A percentile compares a stretch with the other conserved stretches of the same genome.
Conservation (phyloP, 2,888 invertebrate genomes). For the Hyposoter didymator region DNA sequence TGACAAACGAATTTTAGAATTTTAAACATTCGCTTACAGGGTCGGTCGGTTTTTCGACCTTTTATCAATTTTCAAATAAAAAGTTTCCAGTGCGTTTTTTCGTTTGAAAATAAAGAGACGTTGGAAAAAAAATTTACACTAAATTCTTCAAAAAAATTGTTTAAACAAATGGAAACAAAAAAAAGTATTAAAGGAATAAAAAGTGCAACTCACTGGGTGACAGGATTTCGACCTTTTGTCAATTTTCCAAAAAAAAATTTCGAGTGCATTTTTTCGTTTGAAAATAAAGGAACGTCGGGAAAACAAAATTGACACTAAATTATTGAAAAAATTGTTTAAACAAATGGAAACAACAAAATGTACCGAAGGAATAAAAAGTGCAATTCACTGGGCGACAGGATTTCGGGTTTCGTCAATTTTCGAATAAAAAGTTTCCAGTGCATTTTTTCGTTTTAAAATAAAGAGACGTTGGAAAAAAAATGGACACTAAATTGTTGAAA, state of each 20-base stretch:
- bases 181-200: neutral
- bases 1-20: neutral
- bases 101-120: neutral
- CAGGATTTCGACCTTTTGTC: neutral
- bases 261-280: too few relatives aligned
- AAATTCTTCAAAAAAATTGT: neutral
- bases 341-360: neutral
- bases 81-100: too few relatives aligned
- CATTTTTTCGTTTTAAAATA: neutral
- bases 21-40: neutral
- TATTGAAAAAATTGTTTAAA: neutral
- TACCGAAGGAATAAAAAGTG: neutral
- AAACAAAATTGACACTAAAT: neutral
- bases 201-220: slow-evolving; percentile 42
- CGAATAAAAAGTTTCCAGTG: too few relatives aligned
- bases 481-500: neutral
- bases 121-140: neutral
- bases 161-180: neutral
- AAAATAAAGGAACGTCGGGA: neutral
- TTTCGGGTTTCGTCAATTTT: neutral
- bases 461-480: neutral
- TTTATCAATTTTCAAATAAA: too few relatives aligned
- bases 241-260: too few relatives aligned
- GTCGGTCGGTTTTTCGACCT: neutral
- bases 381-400: slow-evolving; percentile 44